Percentiles rank a stretch among this genome's conserved stretches.
These are phyloP conservation scores for Corticium candelabrum DNA, from an alignment of 37 sponge, comb jelly and placozoan genomes.

Conservation along the genomic window DNA sequence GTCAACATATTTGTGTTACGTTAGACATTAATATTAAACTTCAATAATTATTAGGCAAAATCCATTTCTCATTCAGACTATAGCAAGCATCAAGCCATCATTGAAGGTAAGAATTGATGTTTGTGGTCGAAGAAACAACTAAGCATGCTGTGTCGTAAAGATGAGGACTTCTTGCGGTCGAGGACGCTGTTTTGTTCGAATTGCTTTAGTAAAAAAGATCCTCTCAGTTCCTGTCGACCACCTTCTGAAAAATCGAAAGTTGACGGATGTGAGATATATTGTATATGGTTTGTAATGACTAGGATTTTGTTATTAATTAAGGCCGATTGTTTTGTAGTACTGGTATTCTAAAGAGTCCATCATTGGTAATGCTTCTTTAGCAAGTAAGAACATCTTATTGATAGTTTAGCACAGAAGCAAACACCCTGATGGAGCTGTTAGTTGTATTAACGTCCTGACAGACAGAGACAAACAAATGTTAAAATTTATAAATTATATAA, in stretches of 20 bases:
- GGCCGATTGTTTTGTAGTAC: slow-evolving; percentile 21
- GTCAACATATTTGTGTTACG: neutral
- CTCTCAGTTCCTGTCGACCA: slow-evolving; percentile 68
- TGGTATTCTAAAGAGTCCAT: slow-evolving; percentile 47
- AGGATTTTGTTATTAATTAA: neutral
- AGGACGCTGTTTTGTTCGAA: slow-evolving; percentile 59
- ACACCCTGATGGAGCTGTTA: neutral
- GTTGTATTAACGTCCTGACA: too few species aligned
- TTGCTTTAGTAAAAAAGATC: slow-evolving; percentile 43
- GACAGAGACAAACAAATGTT: too few species aligned
- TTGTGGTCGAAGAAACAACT: too few species aligned
- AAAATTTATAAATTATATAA: neutral
- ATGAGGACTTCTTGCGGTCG: slow-evolving; percentile 21
- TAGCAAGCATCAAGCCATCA: slow-evolving; percentile 17
- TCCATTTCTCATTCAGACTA: slow-evolving; percentile 36
- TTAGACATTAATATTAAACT: neutral
- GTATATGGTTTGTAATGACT: neutral
- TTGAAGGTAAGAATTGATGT: too few species aligned
- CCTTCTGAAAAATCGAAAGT: slow-evolving; percentile 35
- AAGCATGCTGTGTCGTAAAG: too few species aligned
- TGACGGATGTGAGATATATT: slow-evolving; percentile 6
- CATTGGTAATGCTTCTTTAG: slow-evolving; percentile 21
- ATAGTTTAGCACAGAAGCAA: too few species aligned
- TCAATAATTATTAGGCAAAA: slow-evolving; percentile 51
- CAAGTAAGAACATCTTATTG: slow-evolving; percentile 30